Evolutionary conservation across 2,113 vertebrate species (phyloP).

Genomic region (Eulemur rufifrons): DNA sequence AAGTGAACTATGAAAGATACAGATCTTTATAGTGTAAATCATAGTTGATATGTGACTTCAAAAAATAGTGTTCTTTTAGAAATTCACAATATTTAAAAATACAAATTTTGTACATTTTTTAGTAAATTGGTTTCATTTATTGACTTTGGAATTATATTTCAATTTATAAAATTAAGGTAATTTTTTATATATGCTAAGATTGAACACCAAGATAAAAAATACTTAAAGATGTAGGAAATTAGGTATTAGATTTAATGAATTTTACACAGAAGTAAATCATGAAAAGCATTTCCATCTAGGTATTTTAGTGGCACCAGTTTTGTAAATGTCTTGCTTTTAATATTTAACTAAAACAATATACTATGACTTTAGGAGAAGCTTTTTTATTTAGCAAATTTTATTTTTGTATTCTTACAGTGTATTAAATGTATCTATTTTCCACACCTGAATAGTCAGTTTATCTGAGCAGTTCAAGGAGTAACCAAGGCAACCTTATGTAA

Average conservation of each 20-base stretch:
- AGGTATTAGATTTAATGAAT: not conserved
- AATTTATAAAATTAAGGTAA: not conserved
- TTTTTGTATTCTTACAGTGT: not conserved
- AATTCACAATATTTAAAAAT: not conserved
- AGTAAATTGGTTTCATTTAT: constrained; percentile 13
- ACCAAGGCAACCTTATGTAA: constrained; percentile 45
- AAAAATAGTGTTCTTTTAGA: constrained; percentile 13
- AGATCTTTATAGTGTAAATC: not conserved
- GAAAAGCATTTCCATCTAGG: not conserved
- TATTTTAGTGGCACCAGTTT: not conserved
- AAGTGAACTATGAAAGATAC: not conserved
- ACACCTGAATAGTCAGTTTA: not conserved
- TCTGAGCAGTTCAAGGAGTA: constrained; percentile 25
- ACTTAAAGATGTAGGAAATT: not conserved
- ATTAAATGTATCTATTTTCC: not conserved
- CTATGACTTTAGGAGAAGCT: not conserved
- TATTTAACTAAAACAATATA: not conserved
- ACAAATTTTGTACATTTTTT: not conserved
- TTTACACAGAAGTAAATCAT: constrained; percentile 26
- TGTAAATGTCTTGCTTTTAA: not conserved
- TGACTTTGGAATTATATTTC: not conserved
- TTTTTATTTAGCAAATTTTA: not conserved
- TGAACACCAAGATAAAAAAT: not conserved
- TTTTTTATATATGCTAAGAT: not conserved
- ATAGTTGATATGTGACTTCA: not conserved